Conservation (phyloP, 1,140 invertebrate species). For the Habropoda laboriosa region DNA sequence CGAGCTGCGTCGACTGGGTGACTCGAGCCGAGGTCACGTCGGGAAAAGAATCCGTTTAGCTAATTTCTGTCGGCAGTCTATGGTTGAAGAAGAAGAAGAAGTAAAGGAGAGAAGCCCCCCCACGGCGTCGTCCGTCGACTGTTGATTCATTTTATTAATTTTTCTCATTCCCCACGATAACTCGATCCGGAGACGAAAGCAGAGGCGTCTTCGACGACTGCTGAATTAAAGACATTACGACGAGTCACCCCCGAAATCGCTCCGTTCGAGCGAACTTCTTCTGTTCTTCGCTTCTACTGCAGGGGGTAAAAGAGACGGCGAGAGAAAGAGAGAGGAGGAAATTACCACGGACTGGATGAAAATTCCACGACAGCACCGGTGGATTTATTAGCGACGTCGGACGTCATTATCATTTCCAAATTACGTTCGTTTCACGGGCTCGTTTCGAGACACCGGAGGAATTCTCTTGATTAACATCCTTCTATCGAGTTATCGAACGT, state of each 20-base stretch:
- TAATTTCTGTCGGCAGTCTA: conserved; percentile 61
- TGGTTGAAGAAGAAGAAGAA: background rate
- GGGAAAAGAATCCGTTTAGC: conserved; percentile 67
- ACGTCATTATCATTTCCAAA: conserved; percentile 39
- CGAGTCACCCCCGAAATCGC: conserved; percentile 63
- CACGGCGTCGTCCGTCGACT: conserved; percentile 43
- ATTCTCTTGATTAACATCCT: background rate
- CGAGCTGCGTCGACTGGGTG: too few species aligned
- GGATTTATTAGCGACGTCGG: conserved; percentile 29
- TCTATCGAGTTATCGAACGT: background rate
- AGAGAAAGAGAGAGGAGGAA: background rate
- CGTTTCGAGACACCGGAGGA: background rate
- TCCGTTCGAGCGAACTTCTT: conserved; percentile 40
- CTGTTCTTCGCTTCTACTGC: conserved; percentile 4
- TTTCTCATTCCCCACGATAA: conserved; percentile 69
- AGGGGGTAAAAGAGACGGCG: background rate
- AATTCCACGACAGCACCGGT: background rate
- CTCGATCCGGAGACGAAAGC: conserved; percentile 60
- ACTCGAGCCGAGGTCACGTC: conserved; percentile 24
- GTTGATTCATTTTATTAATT: conserved; percentile 74
- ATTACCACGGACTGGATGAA: conserved; percentile 20
- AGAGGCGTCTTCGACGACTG: conserved; percentile 56
- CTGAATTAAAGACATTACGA: conserved; percentile 64
- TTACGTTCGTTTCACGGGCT: background rate
- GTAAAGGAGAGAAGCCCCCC: conserved; percentile 10